Conservation (phyloP, 2,888 invertebrate genomes). For the Dryocosmus kuriphilus region DNA sequence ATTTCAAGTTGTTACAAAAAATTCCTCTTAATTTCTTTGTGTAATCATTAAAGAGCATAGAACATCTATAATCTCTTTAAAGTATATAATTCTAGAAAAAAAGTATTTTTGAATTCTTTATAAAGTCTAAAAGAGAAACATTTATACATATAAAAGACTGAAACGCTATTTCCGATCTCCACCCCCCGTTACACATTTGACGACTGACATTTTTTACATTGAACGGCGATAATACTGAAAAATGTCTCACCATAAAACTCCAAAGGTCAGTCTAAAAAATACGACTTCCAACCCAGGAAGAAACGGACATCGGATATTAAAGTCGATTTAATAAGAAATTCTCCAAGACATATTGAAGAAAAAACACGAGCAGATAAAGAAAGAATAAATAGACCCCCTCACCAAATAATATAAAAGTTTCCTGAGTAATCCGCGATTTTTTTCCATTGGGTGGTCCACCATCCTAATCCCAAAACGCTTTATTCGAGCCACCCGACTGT, state of each 20-base stretch:
- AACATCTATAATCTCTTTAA: too few relatives aligned
- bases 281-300: conserved; percentile 11
- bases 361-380: conserved; percentile 24
- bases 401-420: conserved; percentile 37
- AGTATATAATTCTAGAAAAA: too few relatives aligned
- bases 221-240: conserved; percentile 19
- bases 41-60: too few relatives aligned
- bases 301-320: conserved; percentile 35
- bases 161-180: not conserved
- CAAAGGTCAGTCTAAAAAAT: conserved; percentile 24
- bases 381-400: conserved; percentile 16
- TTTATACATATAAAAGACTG: not conserved
- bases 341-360: conserved; percentile 1
- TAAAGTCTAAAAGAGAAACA: too few relatives aligned
- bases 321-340: conserved; percentile 26
- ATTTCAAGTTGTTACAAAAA: too few relatives aligned
- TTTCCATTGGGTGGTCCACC: conserved; percentile 71
- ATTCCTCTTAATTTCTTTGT: too few relatives aligned
- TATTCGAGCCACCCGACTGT: conserved; percentile 75
- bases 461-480: conserved; percentile 75
- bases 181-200: not conserved
- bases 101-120: too few relatives aligned
- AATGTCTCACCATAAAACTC: conserved; percentile 20
- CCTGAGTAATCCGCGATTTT: conserved; percentile 42
- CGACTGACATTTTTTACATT: not conserved